A percentile compares a stretch with the other conserved stretches of the same genome.
Conservation (phyloP, 2,113 vertebrate genomes). For the Ochotona princeps region DNA sequence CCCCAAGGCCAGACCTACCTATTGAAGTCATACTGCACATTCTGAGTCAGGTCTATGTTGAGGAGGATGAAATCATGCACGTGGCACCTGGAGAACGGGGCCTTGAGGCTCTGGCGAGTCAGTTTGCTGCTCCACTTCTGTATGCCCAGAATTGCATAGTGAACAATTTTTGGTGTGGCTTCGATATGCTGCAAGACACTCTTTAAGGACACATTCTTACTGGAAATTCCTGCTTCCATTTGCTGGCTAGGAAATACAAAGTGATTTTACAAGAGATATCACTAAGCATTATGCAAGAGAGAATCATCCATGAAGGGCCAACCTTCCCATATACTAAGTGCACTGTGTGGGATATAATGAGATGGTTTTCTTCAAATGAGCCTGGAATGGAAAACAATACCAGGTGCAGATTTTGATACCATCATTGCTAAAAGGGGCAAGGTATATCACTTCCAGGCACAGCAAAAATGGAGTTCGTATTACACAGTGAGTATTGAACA, state of each 20-base stretch:
- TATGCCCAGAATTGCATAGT: constrained; percentile 94
- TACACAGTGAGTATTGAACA: constrained; percentile 18
- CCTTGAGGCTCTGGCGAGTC: constrained; percentile 79
- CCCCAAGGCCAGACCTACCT: constrained; percentile 87
- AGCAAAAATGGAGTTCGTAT: neutral
- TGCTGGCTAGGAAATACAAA: constrained; percentile 84
- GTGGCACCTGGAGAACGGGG: constrained; percentile 94
- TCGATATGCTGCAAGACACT: constrained; percentile 95
- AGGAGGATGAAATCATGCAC: constrained; percentile 96
- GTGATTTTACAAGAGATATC: constrained; percentile 31
- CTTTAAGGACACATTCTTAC: constrained; percentile 94
- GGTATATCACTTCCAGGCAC: neutral
- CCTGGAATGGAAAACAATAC: neutral
- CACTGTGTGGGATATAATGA: neutral
- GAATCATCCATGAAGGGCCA: neutral
- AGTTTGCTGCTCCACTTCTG: constrained; percentile 95
- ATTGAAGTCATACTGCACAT: constrained; percentile 98
- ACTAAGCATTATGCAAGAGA: neutral
- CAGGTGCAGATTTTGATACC: neutral
- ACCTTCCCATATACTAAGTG: neutral
- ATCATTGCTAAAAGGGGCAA: neutral
- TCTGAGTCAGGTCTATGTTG: constrained; percentile 97
- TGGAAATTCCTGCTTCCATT: constrained; percentile 84
- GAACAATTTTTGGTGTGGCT: constrained; percentile 94
- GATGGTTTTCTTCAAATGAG: neutral